Conservation (phyloP, 2,113 vertebrate species). For the Mobula hypostoma region DNA sequence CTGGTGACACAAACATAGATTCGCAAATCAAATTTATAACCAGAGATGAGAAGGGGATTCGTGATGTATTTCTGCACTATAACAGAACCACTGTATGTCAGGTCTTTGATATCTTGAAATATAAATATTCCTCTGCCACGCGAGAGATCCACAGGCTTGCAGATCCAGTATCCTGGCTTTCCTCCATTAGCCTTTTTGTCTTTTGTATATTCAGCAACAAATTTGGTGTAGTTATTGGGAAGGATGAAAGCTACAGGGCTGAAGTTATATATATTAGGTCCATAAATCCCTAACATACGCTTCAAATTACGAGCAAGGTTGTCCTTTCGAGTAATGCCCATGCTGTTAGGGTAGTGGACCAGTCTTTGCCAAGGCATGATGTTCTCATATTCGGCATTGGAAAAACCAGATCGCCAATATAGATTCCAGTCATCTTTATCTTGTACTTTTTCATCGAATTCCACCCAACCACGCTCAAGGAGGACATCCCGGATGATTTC, state of each 20-base stretch:
- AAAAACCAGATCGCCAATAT: constrained; percentile 62
- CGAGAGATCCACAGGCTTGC: constrained; percentile 68
- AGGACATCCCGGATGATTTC: constrained; percentile 63
- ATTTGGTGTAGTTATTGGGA: constrained; percentile 62
- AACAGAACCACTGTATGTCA: constrained; percentile 58
- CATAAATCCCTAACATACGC: constrained; percentile 59
- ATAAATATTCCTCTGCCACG: constrained; percentile 64
- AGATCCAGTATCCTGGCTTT: constrained; percentile 60
- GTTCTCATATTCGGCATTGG: constrained; percentile 49
- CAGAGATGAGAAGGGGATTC: constrained; percentile 65
- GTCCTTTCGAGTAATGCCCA: constrained; percentile 66
- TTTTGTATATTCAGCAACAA: constrained; percentile 57
- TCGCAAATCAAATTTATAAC: constrained; percentile 70
- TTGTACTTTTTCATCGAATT: constrained; percentile 51
- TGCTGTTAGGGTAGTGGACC: constrained; percentile 68
- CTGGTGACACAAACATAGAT: constrained; percentile 70
- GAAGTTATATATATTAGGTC: constrained; percentile 59
- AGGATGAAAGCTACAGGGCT: constrained; percentile 62
- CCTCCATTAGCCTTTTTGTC: constrained; percentile 44
- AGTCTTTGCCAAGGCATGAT: constrained; percentile 68
- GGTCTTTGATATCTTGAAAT: constrained; percentile 63
- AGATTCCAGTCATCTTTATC: constrained; percentile 64
- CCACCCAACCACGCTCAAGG: constrained; percentile 64
- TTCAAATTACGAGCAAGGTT: constrained; percentile 59
- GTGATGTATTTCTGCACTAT: constrained; percentile 67